Evolutionary conservation across 2,797 vertebrate genomes (phyloP).

Genomic region (Pteropus rufus): DNA sequence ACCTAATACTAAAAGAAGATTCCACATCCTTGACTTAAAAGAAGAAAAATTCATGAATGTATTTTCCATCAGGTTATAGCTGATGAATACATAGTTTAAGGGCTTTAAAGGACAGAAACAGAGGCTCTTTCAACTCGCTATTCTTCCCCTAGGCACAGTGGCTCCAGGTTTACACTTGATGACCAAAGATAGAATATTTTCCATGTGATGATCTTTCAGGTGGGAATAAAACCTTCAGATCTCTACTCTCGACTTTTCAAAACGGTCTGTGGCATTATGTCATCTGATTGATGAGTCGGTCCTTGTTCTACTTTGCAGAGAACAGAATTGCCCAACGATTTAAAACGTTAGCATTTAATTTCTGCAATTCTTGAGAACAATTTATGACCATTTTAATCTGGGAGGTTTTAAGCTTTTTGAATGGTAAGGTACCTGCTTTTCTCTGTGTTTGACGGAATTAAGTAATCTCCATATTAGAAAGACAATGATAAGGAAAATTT

Average conservation of each 20-base stretch:
- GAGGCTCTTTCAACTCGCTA: background rate
- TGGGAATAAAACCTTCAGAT: background rate
- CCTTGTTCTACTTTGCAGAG: background rate
- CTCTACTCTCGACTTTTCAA: background rate
- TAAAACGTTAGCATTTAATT: conserved; percentile 14
- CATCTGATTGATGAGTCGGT: background rate
- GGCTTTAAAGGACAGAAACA: background rate
- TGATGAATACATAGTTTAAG: background rate
- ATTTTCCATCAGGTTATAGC: background rate
- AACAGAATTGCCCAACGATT: background rate
- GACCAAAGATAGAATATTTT: background rate
- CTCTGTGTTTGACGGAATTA: background rate
- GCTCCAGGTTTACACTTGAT: background rate
- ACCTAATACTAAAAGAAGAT: background rate
- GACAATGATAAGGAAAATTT: background rate
- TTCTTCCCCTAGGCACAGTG: background rate
- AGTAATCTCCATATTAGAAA: background rate
- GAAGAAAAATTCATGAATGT: background rate
- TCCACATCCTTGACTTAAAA: background rate
- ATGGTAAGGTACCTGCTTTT: background rate
- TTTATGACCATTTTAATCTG: background rate
- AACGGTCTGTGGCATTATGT: background rate
- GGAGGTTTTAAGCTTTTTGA: background rate
- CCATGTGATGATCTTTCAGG: background rate
- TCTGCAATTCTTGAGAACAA: background rate